These are phyloP conservation scores for Eledone cirrhosa DNA, from an alignment of 2,888 invertebrate genomes.

Conservation along the genomic window DNA sequence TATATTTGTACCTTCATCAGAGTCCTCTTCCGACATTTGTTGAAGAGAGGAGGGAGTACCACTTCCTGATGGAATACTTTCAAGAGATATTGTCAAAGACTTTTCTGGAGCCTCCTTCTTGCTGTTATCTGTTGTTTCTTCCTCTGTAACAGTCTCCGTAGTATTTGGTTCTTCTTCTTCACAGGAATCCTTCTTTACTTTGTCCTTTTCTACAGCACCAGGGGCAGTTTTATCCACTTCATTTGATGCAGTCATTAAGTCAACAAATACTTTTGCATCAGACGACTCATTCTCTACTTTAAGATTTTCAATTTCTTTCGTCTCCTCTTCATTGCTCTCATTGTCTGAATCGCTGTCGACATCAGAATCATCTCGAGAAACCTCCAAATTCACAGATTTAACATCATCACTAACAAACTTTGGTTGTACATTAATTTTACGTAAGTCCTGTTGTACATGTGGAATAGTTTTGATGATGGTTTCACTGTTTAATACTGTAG, in stretches of 20 bases:
- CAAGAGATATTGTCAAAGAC: too few relatives aligned
- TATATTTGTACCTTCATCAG: slow-evolving; percentile 8
- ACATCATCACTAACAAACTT: slow-evolving; percentile 66
- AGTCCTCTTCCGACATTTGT: neutral
- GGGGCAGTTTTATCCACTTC: slow-evolving; percentile 24
- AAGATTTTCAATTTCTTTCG: slow-evolving; percentile 11
- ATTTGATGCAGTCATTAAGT: neutral
- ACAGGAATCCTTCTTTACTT: neutral
- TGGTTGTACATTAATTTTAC: slow-evolving; percentile 63
- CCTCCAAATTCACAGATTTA: slow-evolving; percentile 45
- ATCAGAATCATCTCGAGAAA: slow-evolving; percentile 36
- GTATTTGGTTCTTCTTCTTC: neutral
- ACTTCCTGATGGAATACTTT: neutral
- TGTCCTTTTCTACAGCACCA: slow-evolving; percentile 16
- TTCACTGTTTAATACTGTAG: neutral
- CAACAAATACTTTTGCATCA: slow-evolving; percentile 12
- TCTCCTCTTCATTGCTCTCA: slow-evolving; percentile 37
- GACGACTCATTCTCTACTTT: slow-evolving; percentile 5
- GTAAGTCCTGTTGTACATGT: slow-evolving; percentile 64
- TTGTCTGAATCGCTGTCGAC: slow-evolving; percentile 37
- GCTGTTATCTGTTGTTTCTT: neutral
- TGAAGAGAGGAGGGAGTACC: neutral
- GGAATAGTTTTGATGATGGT: slow-evolving; percentile 36
- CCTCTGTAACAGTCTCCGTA: neutral
- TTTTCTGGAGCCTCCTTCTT: neutral